A percentile compares a stretch with the other conserved stretches of the same genome.
Conservation (phyloP, 2,888 invertebrate genomes). For the Eristalinus sepulchralis region DNA sequence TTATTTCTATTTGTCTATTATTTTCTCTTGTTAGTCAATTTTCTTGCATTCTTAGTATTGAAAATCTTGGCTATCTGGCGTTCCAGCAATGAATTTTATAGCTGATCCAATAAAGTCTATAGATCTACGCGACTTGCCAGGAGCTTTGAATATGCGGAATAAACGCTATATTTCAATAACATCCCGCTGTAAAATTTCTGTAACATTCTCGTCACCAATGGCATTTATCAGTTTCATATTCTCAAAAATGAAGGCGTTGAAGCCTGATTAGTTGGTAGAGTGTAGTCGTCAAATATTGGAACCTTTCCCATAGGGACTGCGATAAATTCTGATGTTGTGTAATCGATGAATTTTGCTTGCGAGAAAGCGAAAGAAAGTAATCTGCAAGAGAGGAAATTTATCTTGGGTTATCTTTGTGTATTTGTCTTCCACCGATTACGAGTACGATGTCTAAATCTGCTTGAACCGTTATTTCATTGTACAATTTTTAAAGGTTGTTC, state of each 20-base stretch:
- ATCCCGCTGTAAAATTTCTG: background rate
- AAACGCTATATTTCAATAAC: background rate
- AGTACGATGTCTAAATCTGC: too few species aligned
- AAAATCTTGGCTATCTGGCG: background rate
- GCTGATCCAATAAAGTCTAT: background rate
- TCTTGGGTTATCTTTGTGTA: background rate
- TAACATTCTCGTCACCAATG: background rate
- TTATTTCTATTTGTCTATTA: too few species aligned
- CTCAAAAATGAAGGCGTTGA: background rate
- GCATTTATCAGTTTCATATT: background rate
- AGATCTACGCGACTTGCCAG: background rate
- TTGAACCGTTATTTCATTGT: background rate
- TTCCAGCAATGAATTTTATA: background rate
- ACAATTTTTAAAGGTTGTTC: background rate
- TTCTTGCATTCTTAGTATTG: too few species aligned
- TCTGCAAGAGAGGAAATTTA: slow-evolving; percentile 2
- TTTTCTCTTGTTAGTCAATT: too few species aligned
- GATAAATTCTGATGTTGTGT: background rate
- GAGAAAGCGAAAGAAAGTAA: background rate
- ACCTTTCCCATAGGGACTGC: background rate
- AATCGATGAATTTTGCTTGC: too few species aligned
- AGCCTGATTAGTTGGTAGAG: background rate
- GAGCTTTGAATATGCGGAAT: background rate
- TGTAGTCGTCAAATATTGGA: background rate
- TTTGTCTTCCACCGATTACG: too few species aligned